Base-by-base conservation (phyloP, 2,888 invertebrate species). In the Macaria liturata region DNA sequence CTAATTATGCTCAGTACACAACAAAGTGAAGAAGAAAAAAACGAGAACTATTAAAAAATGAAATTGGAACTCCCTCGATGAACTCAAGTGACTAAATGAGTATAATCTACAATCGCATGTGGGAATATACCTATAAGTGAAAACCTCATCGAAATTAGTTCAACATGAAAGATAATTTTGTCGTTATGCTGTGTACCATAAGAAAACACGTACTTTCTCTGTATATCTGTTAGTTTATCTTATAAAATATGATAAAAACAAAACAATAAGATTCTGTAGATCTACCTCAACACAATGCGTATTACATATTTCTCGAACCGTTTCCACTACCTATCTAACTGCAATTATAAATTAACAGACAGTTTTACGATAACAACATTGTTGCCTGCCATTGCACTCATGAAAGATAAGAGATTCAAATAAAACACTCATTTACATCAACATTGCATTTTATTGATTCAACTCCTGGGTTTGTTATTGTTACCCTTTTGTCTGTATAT, bases 401-500 rank as follows among this genome's bases (percentile, higher is more conserved):
- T 7, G 6, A 9, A 44, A 8, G 4, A 9, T 34, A 50, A n/a
- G 20, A 32, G 32, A 4, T 31, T 9, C 20, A 47, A 54, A 54
- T 54, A 54, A 54, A 54, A 54, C 68, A 45, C 66, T 49, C 54
- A 32, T 48, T 34, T 54, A 65, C 62, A 64, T 62, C 62, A 66
- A 61, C 54, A 69, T 57, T 31, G 57, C 54, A 56, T 66, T 71
- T 71, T 69, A 71, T 69, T 75, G 48, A 62, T 49, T 53, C 70
- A 86, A 67, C 81, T 83, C 43, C 78, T 70, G 40, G 74, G 64
- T 50, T 76, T 80, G 32, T 76, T 84, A 48, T 83, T 86, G 65
- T 84, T 88, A 42, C 86, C 90, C 69, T 90, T 93, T 74, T 94
- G 94, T 58, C 94, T 91, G 71, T 93, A 95, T 32, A 94, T 93